phyloP scores from a whole-genome alignment of 2,888 invertebrate species.

The Eupithecia insigniata region DNA sequence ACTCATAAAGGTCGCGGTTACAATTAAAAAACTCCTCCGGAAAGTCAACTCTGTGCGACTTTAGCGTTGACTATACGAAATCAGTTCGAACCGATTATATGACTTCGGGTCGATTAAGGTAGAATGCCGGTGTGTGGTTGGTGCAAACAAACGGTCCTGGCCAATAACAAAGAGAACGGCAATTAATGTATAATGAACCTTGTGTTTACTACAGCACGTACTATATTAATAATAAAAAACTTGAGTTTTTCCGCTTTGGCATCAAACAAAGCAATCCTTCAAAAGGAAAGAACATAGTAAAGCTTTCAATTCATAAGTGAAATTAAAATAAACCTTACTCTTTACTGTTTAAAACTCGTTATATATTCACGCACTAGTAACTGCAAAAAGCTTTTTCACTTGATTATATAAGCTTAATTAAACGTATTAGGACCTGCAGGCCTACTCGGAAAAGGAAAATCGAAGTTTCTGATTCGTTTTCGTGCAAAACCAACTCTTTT shows the following conservation, averaged over 20 bases:
- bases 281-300: neutral
- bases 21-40: neutral
- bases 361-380: neutral
- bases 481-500: no score
- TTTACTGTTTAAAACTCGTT: neutral
- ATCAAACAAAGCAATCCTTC: neutral
- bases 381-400: constrained; percentile 5
- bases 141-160: constrained; percentile 36
- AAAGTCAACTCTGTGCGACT: neutral
- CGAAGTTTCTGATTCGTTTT: no score
- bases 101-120: constrained; percentile 37
- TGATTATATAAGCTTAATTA: neutral
- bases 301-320: neutral
- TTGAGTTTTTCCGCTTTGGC: neutral
- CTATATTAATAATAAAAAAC: neutral
- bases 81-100: constrained; percentile 43
- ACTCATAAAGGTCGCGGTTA: neutral
- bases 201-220: neutral
- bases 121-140: constrained; percentile 26
- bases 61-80: constrained; percentile 35
- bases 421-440: neutral
- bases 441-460: no score
- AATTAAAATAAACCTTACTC: neutral
- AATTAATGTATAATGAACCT: constrained; percentile 31
- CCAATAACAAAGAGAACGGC: constrained; percentile 31